Percentiles rank a stretch among this genome's conserved stretches.
phyloP scores from a whole-genome alignment of 2,113 vertebrate genomes.

The Egretta garzetta region DNA sequence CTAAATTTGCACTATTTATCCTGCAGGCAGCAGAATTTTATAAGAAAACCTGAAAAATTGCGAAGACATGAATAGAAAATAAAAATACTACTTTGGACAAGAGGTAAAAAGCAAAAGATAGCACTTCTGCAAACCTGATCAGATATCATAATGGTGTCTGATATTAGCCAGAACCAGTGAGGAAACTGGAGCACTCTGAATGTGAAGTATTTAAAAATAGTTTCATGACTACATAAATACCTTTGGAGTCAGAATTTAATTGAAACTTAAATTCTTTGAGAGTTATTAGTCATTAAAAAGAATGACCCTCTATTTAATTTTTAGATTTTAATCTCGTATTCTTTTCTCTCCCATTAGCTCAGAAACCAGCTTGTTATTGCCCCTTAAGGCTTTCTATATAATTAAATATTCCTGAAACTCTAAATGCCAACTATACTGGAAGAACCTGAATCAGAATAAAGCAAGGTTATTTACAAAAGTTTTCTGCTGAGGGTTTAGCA shows the following conservation, averaged over 20 bases:
- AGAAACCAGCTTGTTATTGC: conserved; percentile 40
- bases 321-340: conserved; percentile 63
- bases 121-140: neutral
- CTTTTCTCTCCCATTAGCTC: conserved; percentile 60
- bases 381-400: conserved; percentile 63
- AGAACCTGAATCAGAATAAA: conserved; percentile 1
- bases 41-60: neutral
- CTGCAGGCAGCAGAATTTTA: neutral
- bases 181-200: conserved; percentile 53
- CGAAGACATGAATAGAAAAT: neutral
- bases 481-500: neutral
- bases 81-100: neutral
- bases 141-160: neutral
- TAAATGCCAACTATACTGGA: neutral
- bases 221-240: conserved; percentile 64
- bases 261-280: conserved; percentile 69
- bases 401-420: conserved; percentile 59
- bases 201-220: conserved; percentile 63
- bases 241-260: conserved; percentile 69
- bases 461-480: conserved; percentile 7
- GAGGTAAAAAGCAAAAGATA: neutral
- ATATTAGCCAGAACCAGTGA: conserved; percentile 20
- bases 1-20: neutral
- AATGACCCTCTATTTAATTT: conserved; percentile 68
- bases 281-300: conserved; percentile 65